Conservation (phyloP, 2,113 vertebrate genomes). For the Climacteris rufus region DNA sequence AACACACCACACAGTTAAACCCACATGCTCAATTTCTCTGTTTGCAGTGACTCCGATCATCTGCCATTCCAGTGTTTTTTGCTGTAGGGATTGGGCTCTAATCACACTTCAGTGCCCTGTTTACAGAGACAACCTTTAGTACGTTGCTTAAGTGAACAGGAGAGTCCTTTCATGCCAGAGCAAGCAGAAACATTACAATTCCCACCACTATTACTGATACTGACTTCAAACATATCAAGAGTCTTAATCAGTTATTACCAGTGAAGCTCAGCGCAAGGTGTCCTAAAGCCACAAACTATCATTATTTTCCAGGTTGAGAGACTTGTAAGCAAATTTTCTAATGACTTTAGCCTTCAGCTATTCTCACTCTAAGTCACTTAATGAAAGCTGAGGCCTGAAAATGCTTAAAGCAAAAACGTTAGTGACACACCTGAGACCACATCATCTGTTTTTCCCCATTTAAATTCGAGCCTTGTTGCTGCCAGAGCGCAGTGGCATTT, state of each 20-base stretch:
- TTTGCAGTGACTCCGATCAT: not conserved
- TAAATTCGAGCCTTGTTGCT: conserved; percentile 39
- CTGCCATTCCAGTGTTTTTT: not conserved
- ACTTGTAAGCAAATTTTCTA: conserved; percentile 42
- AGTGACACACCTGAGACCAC: conserved; percentile 35
- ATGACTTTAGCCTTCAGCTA: not conserved
- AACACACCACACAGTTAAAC: not conserved
- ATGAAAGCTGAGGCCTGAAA: not conserved
- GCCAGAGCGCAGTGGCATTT: not conserved
- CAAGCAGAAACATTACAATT: not conserved
- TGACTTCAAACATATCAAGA: not conserved
- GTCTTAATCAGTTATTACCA: not conserved
- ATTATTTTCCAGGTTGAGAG: conserved; percentile 1
- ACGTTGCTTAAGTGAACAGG: not conserved
- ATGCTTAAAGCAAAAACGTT: not conserved
- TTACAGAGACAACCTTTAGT: not conserved
- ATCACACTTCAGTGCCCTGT: not conserved
- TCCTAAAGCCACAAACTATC: not conserved
- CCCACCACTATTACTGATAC: not conserved
- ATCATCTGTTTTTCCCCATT: conserved; percentile 22
- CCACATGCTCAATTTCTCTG: not conserved
- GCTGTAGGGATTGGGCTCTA: not conserved
- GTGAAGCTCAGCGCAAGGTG: not conserved
- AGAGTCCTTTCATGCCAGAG: not conserved
- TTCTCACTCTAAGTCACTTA: not conserved